phyloP scores from a whole-genome alignment of 2,888 invertebrate species.

The Theretra japonica region DNA sequence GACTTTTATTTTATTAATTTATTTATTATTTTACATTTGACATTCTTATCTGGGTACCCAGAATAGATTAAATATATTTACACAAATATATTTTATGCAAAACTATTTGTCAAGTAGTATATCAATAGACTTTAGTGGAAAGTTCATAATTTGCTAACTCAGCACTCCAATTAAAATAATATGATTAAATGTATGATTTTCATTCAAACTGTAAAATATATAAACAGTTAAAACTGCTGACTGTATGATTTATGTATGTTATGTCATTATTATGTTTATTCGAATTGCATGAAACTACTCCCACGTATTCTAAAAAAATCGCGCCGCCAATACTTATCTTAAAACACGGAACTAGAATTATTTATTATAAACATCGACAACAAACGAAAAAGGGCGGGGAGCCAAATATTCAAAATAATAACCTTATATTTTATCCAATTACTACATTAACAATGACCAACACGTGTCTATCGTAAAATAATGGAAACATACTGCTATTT shows the following conservation, averaged over 20 bases:
- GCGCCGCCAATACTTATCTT: background rate
- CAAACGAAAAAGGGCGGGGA: slow-evolving; percentile 12
- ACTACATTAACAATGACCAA: background rate
- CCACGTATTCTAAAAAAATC: background rate
- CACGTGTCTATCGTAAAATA: slow-evolving; percentile 21
- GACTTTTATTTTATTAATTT: no score
- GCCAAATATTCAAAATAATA: slow-evolving; percentile 13
- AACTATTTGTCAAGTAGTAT: no score
- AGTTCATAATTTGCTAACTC: background rate
- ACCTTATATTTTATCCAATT: background rate
- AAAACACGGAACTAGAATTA: background rate
- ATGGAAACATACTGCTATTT: slow-evolving; percentile 18
- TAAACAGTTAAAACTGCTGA: background rate
- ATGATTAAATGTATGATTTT: background rate
- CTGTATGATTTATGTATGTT: no score
- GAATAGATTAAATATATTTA: no score
- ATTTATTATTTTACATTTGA: background rate
- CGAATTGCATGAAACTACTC: background rate
- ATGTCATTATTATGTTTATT: background rate
- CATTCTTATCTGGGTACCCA: no score
- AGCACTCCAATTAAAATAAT: background rate
- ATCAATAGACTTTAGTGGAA: no score
- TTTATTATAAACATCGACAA: background rate
- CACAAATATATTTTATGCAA: no score
- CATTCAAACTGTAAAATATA: background rate